Evolutionary conservation across 2,888 invertebrate species (phyloP).

Genomic region (Drosophila imparisetae): DNA sequence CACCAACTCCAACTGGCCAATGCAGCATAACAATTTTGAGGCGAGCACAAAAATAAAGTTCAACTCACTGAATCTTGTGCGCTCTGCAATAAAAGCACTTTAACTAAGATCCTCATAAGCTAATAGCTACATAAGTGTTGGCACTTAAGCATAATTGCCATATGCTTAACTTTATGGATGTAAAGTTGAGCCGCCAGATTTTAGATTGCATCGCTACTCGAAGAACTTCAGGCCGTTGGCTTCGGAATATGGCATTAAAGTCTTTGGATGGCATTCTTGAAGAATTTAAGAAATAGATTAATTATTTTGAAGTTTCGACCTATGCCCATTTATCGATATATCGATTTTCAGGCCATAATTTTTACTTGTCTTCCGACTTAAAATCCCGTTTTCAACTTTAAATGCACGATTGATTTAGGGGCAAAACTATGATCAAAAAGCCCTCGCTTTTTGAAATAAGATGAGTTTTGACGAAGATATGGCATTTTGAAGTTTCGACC

Average conservation of each 20-base stretch:
- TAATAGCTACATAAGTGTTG: conserved; percentile 11
- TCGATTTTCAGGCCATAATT: too few species aligned
- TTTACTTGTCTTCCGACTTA: too few species aligned
- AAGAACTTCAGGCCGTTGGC: neutral
- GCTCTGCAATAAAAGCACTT: conserved; percentile 29
- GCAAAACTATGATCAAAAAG: too few species aligned
- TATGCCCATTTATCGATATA: too few species aligned
- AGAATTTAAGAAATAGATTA: neutral
- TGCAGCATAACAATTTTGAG: conserved; percentile 36
- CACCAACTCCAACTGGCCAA: conserved; percentile 14
- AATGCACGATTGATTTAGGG: too few species aligned
- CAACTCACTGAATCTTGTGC: conserved; percentile 20
- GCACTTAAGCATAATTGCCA: conserved; percentile 19
- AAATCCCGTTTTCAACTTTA: too few species aligned
- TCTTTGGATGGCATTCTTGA: neutral
- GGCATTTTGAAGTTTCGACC: too few species aligned
- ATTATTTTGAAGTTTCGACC: too few species aligned
- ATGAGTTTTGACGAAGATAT: too few species aligned
- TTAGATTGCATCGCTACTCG: neutral
- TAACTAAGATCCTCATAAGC: conserved; percentile 11
- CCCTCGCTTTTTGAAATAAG: too few species aligned
- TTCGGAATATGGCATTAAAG: neutral
- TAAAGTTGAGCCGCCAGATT: neutral
- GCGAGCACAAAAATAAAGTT: conserved; percentile 29
- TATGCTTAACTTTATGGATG: conserved; percentile 3